Percentiles rank a stretch among this genome's conserved stretches.
These are phyloP conservation scores for Autographa gamma DNA, from an alignment of 2,888 invertebrate genomes.

Conservation along the genomic window DNA sequence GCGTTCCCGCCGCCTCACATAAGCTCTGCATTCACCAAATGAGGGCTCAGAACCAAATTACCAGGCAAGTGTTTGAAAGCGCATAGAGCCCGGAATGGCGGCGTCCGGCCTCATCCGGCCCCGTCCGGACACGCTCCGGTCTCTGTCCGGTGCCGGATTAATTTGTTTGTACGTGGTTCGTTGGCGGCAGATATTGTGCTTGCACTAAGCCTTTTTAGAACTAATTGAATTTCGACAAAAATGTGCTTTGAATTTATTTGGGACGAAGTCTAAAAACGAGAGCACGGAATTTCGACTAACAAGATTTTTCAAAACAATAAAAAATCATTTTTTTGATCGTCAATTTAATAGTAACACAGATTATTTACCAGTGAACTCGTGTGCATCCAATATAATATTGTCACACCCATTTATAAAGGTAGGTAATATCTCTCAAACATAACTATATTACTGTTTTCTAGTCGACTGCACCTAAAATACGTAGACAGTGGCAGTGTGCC, in stretches of 20 bases:
- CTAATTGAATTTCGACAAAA: slow-evolving; percentile 28
- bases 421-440: no score
- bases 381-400: no score
- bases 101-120: slow-evolving; percentile 22
- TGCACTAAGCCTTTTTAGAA: slow-evolving; percentile 38
- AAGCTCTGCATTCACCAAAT: slow-evolving; percentile 34
- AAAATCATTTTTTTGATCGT: no score
- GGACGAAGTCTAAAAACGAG: neutral
- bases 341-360: no score
- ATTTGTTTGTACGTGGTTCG: slow-evolving; percentile 45
- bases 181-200: slow-evolving; percentile 29
- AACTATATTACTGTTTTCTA: no score
- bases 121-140: slow-evolving; percentile 22
- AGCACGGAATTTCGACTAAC: no score
- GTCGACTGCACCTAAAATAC: no score
- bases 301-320: neutral
- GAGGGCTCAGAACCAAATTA: slow-evolving; percentile 44
- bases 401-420: no score
- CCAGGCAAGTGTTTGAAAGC: slow-evolving; percentile 37
- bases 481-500: no score
- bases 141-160: slow-evolving; percentile 18
- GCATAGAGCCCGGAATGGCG: slow-evolving; percentile 19
- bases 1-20: slow-evolving; percentile 4
- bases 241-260: slow-evolving; percentile 6
- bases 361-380: no score